These are phyloP conservation scores for Halcyon malimbica DNA, from an alignment of 2,113 vertebrate species.

Conservation along the genomic window DNA sequence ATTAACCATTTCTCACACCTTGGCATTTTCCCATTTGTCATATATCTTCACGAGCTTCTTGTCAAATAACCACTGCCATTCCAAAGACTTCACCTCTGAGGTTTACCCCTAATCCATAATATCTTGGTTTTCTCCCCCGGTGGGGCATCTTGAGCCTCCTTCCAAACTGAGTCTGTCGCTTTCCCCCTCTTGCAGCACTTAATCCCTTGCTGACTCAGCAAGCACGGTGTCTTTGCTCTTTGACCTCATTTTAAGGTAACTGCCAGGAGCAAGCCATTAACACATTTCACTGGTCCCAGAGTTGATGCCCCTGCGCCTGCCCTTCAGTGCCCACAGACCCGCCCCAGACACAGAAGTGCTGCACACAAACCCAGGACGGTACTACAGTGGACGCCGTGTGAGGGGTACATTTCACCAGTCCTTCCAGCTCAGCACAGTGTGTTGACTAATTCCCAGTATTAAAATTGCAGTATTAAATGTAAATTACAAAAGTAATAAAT, in stretches of 20 bases:
- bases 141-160: background rate
- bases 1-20: background rate
- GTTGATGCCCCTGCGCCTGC: background rate
- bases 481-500: background rate
- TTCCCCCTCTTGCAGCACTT: background rate
- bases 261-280: background rate
- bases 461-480: background rate
- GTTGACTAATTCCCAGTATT: background rate
- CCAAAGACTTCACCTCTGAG: background rate
- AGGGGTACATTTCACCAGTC: background rate
- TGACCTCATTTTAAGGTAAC: background rate
- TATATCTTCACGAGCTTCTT: background rate
- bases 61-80: background rate
- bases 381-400: rapidly evolving
- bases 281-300: background rate
- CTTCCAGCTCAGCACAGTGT: background rate
- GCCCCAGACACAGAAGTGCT: rapidly evolving
- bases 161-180: background rate
- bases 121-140: background rate
- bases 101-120: background rate
- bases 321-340: background rate
- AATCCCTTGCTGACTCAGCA: background rate
- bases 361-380: background rate
- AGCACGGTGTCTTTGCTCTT: rapidly evolving
- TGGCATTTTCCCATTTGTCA: background rate